phyloP scores from a whole-genome alignment of 2,797 vertebrate species.

The Nothura maculosa region DNA sequence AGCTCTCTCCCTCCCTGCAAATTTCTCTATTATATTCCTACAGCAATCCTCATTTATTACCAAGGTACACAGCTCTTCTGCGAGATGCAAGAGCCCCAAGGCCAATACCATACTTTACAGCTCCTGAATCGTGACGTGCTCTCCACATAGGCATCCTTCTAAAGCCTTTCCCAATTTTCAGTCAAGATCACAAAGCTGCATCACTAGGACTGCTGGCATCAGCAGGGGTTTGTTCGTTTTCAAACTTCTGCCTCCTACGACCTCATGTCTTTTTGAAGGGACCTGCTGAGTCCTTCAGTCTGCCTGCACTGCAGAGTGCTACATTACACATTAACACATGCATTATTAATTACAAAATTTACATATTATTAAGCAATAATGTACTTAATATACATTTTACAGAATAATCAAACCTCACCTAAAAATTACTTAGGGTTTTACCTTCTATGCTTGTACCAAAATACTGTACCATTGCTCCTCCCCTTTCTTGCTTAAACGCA shows the following conservation, averaged over 20 bases:
- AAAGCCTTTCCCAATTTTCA: not conserved
- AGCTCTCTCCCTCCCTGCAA: not conserved
- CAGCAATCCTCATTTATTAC: constrained; percentile 17
- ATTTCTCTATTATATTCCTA: not conserved
- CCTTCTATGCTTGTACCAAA: not conserved
- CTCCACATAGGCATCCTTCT: not conserved
- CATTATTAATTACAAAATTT: no score
- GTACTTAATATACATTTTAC: not conserved
- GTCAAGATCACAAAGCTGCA: not conserved
- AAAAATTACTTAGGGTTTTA: not conserved
- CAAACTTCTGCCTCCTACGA: not conserved
- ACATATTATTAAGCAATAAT: no score
- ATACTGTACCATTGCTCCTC: fast-evolving
- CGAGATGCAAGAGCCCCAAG: not conserved
- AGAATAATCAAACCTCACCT: not conserved
- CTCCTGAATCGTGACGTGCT: not conserved
- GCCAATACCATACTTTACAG: not conserved
- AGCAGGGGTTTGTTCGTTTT: not conserved
- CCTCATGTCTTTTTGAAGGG: not conserved
- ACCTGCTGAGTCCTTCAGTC: not conserved
- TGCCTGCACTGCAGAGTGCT: not conserved
- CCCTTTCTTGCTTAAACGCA: not conserved
- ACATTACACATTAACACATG: not conserved
- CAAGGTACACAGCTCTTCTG: not conserved
- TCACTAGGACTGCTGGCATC: not conserved